Conservation (phyloP, 2,113 vertebrate genomes). For the Marmota monax region DNA sequence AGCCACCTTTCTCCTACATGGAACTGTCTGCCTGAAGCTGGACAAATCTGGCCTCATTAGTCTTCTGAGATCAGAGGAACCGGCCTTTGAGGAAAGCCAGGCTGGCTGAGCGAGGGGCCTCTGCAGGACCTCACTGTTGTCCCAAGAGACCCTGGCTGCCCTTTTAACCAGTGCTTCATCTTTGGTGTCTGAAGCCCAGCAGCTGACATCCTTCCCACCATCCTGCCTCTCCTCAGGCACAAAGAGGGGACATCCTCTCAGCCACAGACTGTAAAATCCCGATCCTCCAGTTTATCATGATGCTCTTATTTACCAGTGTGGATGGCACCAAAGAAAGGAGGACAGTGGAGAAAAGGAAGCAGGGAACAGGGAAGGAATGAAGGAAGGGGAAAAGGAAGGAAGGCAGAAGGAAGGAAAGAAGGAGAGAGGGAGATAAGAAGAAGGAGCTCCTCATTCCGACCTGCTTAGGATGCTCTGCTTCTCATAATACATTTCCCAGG, state of each 20-base stretch:
- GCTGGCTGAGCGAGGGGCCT: background rate
- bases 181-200: background rate
- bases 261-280: background rate
- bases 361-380: too few species aligned
- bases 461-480: background rate
- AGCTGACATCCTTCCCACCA: background rate
- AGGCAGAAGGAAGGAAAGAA: background rate
- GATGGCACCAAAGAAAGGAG: background rate
- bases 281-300: background rate
- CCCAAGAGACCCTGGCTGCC: background rate
- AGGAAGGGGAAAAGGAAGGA: background rate
- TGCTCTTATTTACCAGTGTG: background rate
- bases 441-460: background rate
- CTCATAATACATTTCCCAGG: slow-evolving; percentile 55
- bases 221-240: background rate
- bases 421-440: background rate
- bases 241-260: background rate
- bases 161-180: slow-evolving; percentile 55
- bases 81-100: slow-evolving; percentile 72
- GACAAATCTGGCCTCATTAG: slow-evolving; percentile 44
- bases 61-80: slow-evolving; percentile 72
- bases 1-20: background rate
- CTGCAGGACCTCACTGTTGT: slow-evolving; percentile 20
- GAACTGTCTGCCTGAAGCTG: background rate
- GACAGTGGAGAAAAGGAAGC: background rate